phyloP scores from a whole-genome alignment of 2,888 invertebrate genomes.

The Heliconius charithonia region DNA sequence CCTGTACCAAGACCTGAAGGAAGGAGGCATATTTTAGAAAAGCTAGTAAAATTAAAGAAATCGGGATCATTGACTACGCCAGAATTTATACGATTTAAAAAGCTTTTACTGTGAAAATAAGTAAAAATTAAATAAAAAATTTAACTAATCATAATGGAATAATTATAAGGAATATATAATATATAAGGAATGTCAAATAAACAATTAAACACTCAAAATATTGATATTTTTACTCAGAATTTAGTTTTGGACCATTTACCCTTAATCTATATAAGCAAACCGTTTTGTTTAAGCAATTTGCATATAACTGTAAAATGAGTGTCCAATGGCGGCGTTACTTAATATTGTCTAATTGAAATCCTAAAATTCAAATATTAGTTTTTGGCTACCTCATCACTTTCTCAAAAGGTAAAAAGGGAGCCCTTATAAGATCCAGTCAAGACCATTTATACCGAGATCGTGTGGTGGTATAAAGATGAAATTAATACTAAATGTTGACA shows the following conservation, averaged over 20 bases:
- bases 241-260: not conserved
- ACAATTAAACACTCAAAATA: not conserved
- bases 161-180: not conserved
- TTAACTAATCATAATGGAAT: not conserved
- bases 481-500: too few species aligned
- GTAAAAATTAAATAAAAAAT: not conserved
- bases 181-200: not conserved
- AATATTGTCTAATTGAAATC: too few species aligned
- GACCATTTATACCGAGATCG: too few species aligned
- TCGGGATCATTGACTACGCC: slow-evolving; percentile 59
- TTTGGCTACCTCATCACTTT: too few species aligned
- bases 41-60: slow-evolving; percentile 60
- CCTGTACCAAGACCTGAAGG: slow-evolving; percentile 33
- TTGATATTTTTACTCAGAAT: not conserved
- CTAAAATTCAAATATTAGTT: too few species aligned
- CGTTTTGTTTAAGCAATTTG: not conserved
- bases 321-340: too few species aligned
- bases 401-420: too few species aligned
- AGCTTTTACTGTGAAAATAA: slow-evolving; percentile 47
- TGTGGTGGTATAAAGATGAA: too few species aligned
- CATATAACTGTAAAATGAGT: too few species aligned
- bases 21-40: slow-evolving; percentile 47
- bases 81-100: slow-evolving; percentile 62
- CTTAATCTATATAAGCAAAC: not conserved
- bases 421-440: too few species aligned